Evolutionary conservation across 2,797 vertebrate species (phyloP), one percentile per base, ranked within the genome.

Genomic region (Triplophysa bombifrons): DNA sequence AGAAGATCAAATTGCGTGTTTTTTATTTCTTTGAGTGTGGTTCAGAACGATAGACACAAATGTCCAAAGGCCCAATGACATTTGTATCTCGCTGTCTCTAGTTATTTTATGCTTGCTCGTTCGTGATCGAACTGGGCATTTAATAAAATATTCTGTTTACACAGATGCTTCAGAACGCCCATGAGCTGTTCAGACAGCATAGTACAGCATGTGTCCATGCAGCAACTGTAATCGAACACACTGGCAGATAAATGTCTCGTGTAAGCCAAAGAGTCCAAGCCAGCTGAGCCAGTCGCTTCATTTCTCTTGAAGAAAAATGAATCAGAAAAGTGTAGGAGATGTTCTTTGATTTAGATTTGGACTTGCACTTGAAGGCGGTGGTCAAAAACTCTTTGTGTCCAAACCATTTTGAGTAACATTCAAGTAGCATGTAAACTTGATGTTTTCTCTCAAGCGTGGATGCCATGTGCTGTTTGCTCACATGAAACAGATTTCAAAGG

Each of bases 21-120:
- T 77, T 34, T 12, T 53, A 73, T 80, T 77, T 69, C 60, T 61
- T 71, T 75, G 38, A 50, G 20, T 72, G 74, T 73, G 50, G 72
- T 76, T 72, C 48, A 11, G 67, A 56, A 74, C 55, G 50, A 70
- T 41, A 27, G 25, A 76, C n/a, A 13, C 56, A 55, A 30, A 61
- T 60, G 44, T 77, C 69, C 65, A 58, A 50, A 20, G 8, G 22
- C 19, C 76, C 60, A 76, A 75, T 55, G 60, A n/a, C 13, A 38
- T 68, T 66, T 61, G 60, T 69, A 55, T 76, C 63, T 70, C 53
- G 50, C 50, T 50, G 69, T 81, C 66, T 69, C 14, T 44, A 70
- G 56, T 60, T 63, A 55, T 78, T 74, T 83, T 72, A 55, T 38
- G 22, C 64, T 76, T 67, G 10, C 64, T 63, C 30, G 58, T 74